Conservation (phyloP, 2,113 vertebrate species). For the Strigops habroptila region DNA sequence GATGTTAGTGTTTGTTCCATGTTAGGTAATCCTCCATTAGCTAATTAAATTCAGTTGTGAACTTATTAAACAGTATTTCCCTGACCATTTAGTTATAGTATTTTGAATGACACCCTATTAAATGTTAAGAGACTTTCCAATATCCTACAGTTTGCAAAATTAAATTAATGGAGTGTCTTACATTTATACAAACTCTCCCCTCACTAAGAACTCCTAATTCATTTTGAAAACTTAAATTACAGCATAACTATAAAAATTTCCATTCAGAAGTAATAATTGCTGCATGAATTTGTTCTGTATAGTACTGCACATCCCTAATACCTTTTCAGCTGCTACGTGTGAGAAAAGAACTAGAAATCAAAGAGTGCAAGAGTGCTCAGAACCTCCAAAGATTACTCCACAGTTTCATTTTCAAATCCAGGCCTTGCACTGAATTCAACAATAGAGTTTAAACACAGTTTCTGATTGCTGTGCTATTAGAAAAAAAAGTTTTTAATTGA, state of each 20-base stretch:
- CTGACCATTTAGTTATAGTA: background rate
- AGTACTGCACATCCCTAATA: background rate
- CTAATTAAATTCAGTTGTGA: constrained; percentile 18
- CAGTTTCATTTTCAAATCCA: background rate
- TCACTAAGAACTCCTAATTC: background rate
- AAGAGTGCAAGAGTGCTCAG: background rate
- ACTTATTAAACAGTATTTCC: background rate
- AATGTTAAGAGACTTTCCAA: background rate
- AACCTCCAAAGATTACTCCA: background rate
- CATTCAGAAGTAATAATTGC: background rate
- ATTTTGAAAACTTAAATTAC: constrained; percentile 28
- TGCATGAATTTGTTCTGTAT: background rate
- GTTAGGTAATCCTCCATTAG: background rate
- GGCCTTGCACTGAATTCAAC: background rate
- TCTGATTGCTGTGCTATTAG: background rate
- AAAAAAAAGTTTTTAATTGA: background rate
- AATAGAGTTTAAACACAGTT: background rate
- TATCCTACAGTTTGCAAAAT: background rate
- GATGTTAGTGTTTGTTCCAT: background rate
- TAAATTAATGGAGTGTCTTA: background rate
- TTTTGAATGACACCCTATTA: constrained; percentile 17
- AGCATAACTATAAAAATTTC: background rate
- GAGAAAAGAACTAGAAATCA: background rate
- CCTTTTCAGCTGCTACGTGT: background rate
- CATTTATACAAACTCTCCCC: background rate